Evolutionary conservation across 2,888 invertebrate genomes (phyloP).

Genomic region (Abrostola triplasia): DNA sequence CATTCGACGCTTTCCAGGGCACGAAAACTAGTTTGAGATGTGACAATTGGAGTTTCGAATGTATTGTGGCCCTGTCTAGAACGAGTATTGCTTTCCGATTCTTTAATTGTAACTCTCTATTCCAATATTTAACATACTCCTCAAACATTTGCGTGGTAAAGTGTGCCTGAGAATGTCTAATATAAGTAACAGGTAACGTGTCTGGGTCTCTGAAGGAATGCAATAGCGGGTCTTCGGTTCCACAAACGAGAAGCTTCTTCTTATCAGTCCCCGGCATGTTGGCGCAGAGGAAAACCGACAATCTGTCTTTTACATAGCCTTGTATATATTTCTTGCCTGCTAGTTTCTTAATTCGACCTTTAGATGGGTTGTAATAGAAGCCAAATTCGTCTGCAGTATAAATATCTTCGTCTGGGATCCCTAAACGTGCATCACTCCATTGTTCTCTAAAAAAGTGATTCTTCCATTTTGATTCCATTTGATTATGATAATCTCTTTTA

Average conservation of each 20-base stretch:
- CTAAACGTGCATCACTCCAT: slow-evolving; percentile 65
- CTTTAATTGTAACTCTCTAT: slow-evolving; percentile 56
- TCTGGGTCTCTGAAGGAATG: slow-evolving; percentile 63
- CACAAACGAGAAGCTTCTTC: slow-evolving; percentile 66
- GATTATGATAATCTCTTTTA: slow-evolving; percentile 56
- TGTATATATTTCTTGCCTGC: slow-evolving; percentile 68
- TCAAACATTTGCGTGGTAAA: slow-evolving; percentile 70
- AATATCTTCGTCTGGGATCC: slow-evolving; percentile 65
- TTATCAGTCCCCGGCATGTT: slow-evolving; percentile 68
- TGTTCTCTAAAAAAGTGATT: slow-evolving; percentile 68
- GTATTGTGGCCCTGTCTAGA: slow-evolving; percentile 67
- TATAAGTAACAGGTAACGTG: slow-evolving; percentile 66
- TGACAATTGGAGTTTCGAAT: slow-evolving; percentile 65
- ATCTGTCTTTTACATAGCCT: slow-evolving; percentile 64
- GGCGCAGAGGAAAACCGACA: slow-evolving; percentile 66
- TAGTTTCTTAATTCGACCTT: slow-evolving; percentile 66
- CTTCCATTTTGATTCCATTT: slow-evolving; percentile 67
- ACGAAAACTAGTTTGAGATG: slow-evolving; percentile 68
- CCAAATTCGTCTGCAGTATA: slow-evolving; percentile 70
- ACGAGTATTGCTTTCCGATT: slow-evolving; percentile 62
- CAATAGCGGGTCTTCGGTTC: slow-evolving; percentile 64
- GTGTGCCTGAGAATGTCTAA: slow-evolving; percentile 64
- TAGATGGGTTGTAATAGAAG: slow-evolving; percentile 67
- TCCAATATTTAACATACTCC: slow-evolving; percentile 68
- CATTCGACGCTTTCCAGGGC: slow-evolving; percentile 67